Base-by-base conservation (phyloP, 2,113 vertebrate species). In the Mormoops blainvillei region DNA sequence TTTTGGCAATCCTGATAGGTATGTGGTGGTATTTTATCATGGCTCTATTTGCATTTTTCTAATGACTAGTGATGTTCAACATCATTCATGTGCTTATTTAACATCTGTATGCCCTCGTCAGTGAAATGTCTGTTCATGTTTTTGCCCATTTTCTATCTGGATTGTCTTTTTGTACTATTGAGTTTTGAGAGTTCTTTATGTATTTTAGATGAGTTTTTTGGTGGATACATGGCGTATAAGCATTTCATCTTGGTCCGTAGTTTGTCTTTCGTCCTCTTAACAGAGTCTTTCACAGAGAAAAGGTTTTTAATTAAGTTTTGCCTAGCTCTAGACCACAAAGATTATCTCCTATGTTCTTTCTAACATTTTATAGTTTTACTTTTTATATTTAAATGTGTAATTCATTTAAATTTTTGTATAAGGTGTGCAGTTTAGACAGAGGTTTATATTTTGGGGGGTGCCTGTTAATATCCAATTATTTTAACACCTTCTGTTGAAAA, bases 361-460 rank as follows among this genome's bases (percentile, higher is more conserved):
- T 86, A 65, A 93, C 54, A 48, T 73, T 80, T 52, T 87, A 73
- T 54, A 28, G 11, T 73, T 95, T 89, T 94, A 54, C 4, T 63
- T 61, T 65, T 89, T 78, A 43, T 71, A 28, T 68, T 71, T 67
- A 85, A 45, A 4, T 82, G 20, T 31, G 48, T 13, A 13, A 84
- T 92, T 93, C 71, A 95, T 70, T 84, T 89, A 56, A 52, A 63
- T 31, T 93, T 89, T 80, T 84, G 22, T 63, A 9, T 73, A 90
- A 68, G 2, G 31, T 78, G 10, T 78, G 61, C 93, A 10, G n/a
- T 76, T 93, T 71, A 84, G 33, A 56, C 24, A 48, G 20, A 88
- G 14, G 18, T 82, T 94, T 22, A 54, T 65, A n/a, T 74, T 41
- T 43, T 26, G 43, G 73, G 43, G 7, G 28, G 16, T 18, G n/a